Evolutionary conservation across 2,888 invertebrate genomes (phyloP).

Genomic region (Argynnis bischoffii): DNA sequence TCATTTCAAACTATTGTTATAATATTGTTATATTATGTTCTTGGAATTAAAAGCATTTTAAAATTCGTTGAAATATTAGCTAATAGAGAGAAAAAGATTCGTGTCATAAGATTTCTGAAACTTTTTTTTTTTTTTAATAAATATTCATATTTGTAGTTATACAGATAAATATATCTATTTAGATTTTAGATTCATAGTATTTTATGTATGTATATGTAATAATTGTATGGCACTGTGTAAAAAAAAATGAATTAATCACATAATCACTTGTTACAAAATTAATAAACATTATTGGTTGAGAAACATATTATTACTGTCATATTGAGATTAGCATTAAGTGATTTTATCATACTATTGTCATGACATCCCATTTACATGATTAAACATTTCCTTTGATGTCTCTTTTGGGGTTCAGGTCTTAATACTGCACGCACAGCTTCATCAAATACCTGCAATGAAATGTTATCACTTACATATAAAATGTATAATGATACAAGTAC

Average conservation of each 20-base stretch:
- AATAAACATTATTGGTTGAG: slow-evolving; percentile 56
- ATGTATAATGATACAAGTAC: too few species aligned
- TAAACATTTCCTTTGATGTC: slow-evolving; percentile 95
- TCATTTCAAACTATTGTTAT: too few species aligned
- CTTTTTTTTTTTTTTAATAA: too few species aligned
- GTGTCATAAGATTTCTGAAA: too few species aligned
- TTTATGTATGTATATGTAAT: slow-evolving; percentile 28
- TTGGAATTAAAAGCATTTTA: too few species aligned
- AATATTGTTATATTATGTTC: too few species aligned
- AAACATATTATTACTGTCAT: slow-evolving; percentile 79
- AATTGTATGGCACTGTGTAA: slow-evolving; percentile 55
- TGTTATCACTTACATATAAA: not conserved
- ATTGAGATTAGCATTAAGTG: slow-evolving; percentile 63
- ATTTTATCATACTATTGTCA: slow-evolving; percentile 55
- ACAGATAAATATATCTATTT: too few species aligned
- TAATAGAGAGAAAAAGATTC: too few species aligned
- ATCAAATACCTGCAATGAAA: slow-evolving; percentile 92
- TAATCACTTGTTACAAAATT: slow-evolving; percentile 13
- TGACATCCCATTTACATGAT: slow-evolving; percentile 84
- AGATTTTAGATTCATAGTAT: too few species aligned
- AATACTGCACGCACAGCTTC: slow-evolving; percentile 99
- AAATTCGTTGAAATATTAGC: too few species aligned
- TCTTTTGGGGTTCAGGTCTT: slow-evolving; percentile 97
- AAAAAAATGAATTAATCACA: slow-evolving; percentile 23
- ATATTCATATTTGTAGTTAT: too few species aligned